Percentiles rank a stretch among this genome's conserved stretches.
phyloP scores from a whole-genome alignment of 2,888 invertebrate species.

The Trisateles emortualis region DNA sequence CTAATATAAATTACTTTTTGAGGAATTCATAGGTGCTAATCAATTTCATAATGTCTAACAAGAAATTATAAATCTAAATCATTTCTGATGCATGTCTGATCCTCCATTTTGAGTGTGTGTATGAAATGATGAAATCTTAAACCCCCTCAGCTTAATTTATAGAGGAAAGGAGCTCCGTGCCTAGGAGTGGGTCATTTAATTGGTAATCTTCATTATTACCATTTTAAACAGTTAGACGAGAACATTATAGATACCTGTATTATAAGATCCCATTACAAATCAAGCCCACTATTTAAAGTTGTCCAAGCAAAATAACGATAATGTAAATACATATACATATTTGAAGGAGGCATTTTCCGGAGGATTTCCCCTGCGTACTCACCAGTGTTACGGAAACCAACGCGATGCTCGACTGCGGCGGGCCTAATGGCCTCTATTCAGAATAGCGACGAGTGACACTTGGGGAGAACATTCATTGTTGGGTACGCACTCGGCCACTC shows the following conservation, averaged over 20 bases:
- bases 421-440: conserved; percentile 67
- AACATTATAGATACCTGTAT: neutral
- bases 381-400: conserved; percentile 31
- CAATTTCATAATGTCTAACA: too few relatives aligned
- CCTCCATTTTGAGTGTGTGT: too few relatives aligned
- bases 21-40: too few relatives aligned
- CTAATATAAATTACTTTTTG: too few relatives aligned
- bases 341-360: conserved; percentile 41
- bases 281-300: neutral
- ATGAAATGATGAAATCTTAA: too few relatives aligned
- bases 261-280: neutral
- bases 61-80: too few relatives aligned
- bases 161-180: too few relatives aligned
- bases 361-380: conserved; percentile 43
- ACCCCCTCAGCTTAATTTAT: too few relatives aligned
- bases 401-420: conserved; percentile 38
- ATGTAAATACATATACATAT: conserved; percentile 36
- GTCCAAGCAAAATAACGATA: conserved; percentile 22
- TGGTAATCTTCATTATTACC: too few relatives aligned
- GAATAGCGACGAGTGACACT: conserved; percentile 58
- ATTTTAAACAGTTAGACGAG: too few relatives aligned
- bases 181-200: too few relatives aligned
- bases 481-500: conserved; percentile 16
- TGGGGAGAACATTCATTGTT: conserved; percentile 57
- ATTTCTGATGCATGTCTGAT: too few relatives aligned